These are phyloP conservation scores for Zaprionus ornatus DNA, from an alignment of 1,140 invertebrate genomes.

Conservation along the genomic window DNA sequence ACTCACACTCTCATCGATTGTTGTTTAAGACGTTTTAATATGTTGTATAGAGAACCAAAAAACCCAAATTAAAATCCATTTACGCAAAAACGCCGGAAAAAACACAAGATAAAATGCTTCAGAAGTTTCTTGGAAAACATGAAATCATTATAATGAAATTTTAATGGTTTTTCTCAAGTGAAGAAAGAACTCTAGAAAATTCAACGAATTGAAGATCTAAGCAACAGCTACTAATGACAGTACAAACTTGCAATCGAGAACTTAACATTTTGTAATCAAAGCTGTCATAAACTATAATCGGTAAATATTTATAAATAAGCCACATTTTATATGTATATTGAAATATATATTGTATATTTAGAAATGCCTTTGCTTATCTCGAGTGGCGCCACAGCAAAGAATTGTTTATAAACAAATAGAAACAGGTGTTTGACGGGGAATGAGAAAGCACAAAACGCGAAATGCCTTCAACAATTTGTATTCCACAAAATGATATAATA, in stretches of 20 bases:
- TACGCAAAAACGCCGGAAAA: slow-evolving; percentile 2
- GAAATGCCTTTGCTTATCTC: slow-evolving; percentile 14
- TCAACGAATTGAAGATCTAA: neutral
- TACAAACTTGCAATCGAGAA: neutral
- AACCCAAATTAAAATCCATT: slow-evolving; percentile 49
- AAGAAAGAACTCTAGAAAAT: slow-evolving; percentile 8
- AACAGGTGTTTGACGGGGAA: slow-evolving; percentile 8
- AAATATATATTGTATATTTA: neutral
- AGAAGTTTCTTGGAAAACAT: slow-evolving; percentile 24
- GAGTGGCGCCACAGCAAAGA: slow-evolving; percentile 11
- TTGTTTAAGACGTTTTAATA: neutral
- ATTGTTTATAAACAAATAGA: slow-evolving; percentile 46
- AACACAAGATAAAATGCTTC: slow-evolving; percentile 16
- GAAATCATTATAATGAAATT: slow-evolving; percentile 14
- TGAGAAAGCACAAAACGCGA: slow-evolving; percentile 3
- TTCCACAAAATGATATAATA: slow-evolving; percentile 13
- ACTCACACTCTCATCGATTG: neutral
- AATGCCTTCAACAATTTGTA: slow-evolving; percentile 25
- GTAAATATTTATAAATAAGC: slow-evolving; percentile 1
- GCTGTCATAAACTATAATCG: neutral
- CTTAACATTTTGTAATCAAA: neutral
- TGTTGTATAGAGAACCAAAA: neutral
- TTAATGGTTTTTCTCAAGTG: neutral
- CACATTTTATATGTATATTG: neutral
- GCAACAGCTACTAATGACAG: neutral